A percentile compares a stretch with the other conserved stretches of the same genome.
phyloP scores from a whole-genome alignment of 2,797 vertebrate species.

The Allobates femoralis region DNA sequence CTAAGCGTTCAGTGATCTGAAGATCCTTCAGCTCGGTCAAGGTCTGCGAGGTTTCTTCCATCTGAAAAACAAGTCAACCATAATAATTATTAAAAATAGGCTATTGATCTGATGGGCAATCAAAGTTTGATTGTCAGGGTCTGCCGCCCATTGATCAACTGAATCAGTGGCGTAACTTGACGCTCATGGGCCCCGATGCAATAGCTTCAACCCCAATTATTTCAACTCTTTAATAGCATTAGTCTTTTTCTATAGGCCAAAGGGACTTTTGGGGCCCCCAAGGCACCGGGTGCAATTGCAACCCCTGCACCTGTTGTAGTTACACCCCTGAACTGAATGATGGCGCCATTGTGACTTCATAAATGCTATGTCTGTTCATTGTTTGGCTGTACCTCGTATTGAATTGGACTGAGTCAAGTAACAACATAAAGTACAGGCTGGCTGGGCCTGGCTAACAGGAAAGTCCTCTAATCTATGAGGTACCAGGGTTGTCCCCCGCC shows the following conservation, averaged over 20 bases:
- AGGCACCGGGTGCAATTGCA: too few species aligned
- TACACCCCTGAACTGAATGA: too few species aligned
- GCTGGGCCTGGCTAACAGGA: not conserved
- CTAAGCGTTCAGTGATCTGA: constrained; percentile 74
- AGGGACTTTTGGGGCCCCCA: too few species aligned
- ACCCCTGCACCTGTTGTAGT: too few species aligned
- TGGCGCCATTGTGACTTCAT: too few species aligned
- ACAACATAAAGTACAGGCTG: not conserved
- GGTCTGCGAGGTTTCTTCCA: constrained; percentile 76
- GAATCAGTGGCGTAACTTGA: too few species aligned
- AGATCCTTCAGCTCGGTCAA: constrained; percentile 76
- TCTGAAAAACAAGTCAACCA: constrained; percentile 74
- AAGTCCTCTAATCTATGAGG: not conserved
- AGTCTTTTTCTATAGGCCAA: too few species aligned
- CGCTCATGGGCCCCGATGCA: too few species aligned
- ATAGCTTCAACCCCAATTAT: too few species aligned
- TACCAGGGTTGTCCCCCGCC: not conserved
- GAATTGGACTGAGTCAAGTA: too few species aligned
- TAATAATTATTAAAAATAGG: not conserved
- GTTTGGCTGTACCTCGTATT: too few species aligned
- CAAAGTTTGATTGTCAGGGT: not conserved
- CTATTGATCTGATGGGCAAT: not conserved
- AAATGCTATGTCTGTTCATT: not conserved
- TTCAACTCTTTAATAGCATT: too few species aligned
- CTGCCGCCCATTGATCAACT: not conserved